Percentiles rank a stretch among this genome's conserved stretches.
phyloP scores from a whole-genome alignment of 2,113 vertebrate species.

The Aphyosemion australe region DNA sequence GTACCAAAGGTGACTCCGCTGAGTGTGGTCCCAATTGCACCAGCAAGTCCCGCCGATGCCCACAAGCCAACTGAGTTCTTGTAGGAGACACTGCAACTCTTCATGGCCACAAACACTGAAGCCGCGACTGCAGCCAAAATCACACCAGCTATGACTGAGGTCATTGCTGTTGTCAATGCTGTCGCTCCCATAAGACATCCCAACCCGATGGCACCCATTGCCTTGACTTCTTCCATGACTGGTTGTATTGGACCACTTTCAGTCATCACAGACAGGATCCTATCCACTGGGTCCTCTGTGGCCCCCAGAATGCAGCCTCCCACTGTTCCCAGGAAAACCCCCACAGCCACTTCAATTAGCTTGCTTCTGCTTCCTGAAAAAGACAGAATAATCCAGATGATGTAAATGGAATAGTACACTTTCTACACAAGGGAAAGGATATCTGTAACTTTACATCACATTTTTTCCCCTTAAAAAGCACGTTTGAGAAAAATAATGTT shows the following conservation, averaged over 20 bases:
- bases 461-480: no score
- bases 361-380: slow-evolving; percentile 42
- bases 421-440: no score
- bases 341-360: slow-evolving; percentile 43
- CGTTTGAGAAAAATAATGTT: no score
- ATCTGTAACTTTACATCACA: no score
- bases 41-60: slow-evolving; percentile 53
- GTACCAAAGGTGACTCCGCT: slow-evolving; percentile 66
- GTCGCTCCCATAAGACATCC: slow-evolving; percentile 71
- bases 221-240: slow-evolving; percentile 57
- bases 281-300: slow-evolving; percentile 65
- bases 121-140: slow-evolving; percentile 53
- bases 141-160: slow-evolving; percentile 66
- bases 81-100: slow-evolving; percentile 8
- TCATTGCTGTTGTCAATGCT: slow-evolving; percentile 65
- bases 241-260: slow-evolving; percentile 47
- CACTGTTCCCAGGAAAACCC: slow-evolving; percentile 70
- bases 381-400: background rate
- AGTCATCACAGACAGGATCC: slow-evolving; percentile 48
- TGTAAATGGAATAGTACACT: no score
- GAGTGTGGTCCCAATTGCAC: slow-evolving; percentile 49
- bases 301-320: slow-evolving; percentile 72
- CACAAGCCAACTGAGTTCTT: slow-evolving; percentile 39
- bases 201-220: slow-evolving; percentile 70
- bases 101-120: slow-evolving; percentile 45